A percentile compares a stretch with the other conserved stretches of the same genome.
These are phyloP conservation scores for Tympanuchus pallidicinctus DNA, from an alignment of 2,113 vertebrate genomes.

Conservation along the genomic window DNA sequence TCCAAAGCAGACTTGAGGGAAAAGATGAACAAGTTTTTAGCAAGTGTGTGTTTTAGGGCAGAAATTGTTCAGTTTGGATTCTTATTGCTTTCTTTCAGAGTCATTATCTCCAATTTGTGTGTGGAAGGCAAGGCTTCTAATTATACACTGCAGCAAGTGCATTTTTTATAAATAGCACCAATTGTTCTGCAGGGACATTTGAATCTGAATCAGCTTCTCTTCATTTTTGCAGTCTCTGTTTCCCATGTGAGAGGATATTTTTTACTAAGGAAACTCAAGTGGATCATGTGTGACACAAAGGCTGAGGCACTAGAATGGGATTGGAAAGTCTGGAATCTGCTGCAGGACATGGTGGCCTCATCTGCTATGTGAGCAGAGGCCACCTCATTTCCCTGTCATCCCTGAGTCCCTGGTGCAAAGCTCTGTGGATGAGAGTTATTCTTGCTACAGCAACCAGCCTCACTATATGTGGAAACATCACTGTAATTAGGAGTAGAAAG, in stretches of 20 bases:
- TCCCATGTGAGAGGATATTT: not conserved
- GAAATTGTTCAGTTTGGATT: constrained; percentile 39
- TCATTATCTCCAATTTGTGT: constrained; percentile 48
- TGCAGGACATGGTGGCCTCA: not conserved
- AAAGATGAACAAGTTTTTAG: constrained; percentile 2
- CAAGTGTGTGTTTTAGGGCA: not conserved
- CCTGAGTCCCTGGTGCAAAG: not conserved
- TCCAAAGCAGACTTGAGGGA: not conserved
- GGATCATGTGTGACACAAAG: not conserved
- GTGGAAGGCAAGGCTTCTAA: constrained; percentile 62
- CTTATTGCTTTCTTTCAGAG: constrained; percentile 35
- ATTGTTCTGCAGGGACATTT: constrained; percentile 67
- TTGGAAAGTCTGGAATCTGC: not conserved
- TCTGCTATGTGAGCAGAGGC: not conserved
- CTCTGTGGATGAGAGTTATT: not conserved
- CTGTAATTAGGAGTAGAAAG: not conserved
- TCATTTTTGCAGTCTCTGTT: not conserved
- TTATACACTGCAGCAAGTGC: constrained; percentile 40
- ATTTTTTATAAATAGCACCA: constrained; percentile 68
- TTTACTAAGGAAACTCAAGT: not conserved
- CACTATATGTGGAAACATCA: not conserved
- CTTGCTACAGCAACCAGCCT: not conserved
- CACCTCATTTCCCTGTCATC: not conserved
- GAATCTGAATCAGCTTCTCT: constrained; percentile 48
- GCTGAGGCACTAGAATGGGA: not conserved